These are phyloP conservation scores for Notodonta dromedarius DNA, from an alignment of 2,888 invertebrate genomes.

Conservation along the genomic window DNA sequence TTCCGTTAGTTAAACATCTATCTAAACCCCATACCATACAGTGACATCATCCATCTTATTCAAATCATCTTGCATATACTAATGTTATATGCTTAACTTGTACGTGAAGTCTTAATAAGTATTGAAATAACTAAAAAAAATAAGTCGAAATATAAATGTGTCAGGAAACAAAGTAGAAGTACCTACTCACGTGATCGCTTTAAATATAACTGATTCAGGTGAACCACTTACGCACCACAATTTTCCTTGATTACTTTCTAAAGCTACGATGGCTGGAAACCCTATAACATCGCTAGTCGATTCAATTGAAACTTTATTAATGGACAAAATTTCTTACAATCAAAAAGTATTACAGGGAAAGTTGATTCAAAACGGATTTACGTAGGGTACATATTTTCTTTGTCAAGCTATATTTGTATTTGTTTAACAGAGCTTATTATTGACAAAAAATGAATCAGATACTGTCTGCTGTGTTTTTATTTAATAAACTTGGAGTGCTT, in stretches of 20 bases:
- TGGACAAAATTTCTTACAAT: background rate
- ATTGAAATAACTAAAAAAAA: too few relatives aligned
- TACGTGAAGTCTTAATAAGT: too few relatives aligned
- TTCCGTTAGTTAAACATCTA: background rate
- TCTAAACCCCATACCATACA: slow-evolving; percentile 1
- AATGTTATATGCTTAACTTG: too few relatives aligned
- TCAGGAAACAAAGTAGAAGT: background rate
- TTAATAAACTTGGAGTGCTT: background rate
- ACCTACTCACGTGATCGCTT: background rate
- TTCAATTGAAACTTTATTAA: slow-evolving; percentile 1
- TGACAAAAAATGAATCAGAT: background rate
- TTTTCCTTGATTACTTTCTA: background rate
- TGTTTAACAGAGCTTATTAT: background rate
- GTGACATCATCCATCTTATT: slow-evolving; percentile 1
- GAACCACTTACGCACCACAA: background rate
- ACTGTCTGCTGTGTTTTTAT: background rate
- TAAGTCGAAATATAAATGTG: background rate
- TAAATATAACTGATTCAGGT: background rate
- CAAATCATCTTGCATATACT: background rate
- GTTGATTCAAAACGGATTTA: background rate
- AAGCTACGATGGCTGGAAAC: background rate
- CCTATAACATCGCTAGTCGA: background rate
- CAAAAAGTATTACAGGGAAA: background rate
- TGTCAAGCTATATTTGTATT: background rate
- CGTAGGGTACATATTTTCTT: background rate